These are phyloP conservation scores for Brachyptera risi DNA, from an alignment of 2,888 invertebrate species.

Conservation along the genomic window DNA sequence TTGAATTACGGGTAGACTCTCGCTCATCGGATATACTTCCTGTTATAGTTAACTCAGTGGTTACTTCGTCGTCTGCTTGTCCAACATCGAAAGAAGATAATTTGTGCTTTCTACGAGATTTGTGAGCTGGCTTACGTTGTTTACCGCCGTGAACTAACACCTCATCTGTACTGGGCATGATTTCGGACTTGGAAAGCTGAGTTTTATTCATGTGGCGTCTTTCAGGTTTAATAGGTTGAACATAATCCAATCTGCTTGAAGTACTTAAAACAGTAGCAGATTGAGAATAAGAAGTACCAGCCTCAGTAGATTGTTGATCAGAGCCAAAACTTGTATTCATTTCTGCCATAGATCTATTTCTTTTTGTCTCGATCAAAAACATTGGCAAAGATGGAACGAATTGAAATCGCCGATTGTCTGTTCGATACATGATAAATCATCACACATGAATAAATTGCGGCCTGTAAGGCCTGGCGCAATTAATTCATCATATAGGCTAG, in stretches of 20 bases:
- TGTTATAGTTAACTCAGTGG: background rate
- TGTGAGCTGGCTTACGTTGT: constrained; percentile 7
- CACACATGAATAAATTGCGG: no score
- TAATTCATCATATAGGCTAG: no score
- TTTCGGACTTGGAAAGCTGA: background rate
- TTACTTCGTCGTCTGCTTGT: no score
- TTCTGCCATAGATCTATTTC: background rate
- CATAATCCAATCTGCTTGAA: background rate
- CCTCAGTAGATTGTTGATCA: background rate
- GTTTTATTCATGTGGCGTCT: background rate
- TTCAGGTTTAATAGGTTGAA: background rate
- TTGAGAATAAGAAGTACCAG: background rate
- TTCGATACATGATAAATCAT: background rate
- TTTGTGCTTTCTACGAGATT: constrained; percentile 2
- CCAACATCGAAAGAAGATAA: background rate
- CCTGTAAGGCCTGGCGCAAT: no score
- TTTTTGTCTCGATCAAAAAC: constrained; percentile 24
- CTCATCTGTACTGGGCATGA: constrained; percentile 14
- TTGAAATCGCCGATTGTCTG: background rate
- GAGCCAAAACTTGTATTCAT: background rate
- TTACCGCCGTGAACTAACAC: constrained; percentile 13
- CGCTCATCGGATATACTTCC: background rate
- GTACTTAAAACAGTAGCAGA: constrained; percentile 8
- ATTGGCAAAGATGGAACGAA: constrained; percentile 26
- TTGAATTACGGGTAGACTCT: background rate